These are phyloP conservation scores for Cenopis cana DNA, from an alignment of 2,888 invertebrate genomes.

Conservation along the genomic window DNA sequence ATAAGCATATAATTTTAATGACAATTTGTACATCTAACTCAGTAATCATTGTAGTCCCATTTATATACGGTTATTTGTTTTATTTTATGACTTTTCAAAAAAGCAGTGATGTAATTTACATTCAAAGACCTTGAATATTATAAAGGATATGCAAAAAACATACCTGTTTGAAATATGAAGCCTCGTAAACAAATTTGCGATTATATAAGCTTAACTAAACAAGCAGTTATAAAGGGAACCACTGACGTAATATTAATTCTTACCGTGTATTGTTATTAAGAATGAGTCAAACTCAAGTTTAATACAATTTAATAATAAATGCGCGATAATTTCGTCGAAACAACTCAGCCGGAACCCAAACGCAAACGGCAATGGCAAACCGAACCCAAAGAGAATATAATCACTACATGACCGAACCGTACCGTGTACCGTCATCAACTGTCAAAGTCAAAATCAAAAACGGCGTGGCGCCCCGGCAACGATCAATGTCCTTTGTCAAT, in stretches of 20 bases:
- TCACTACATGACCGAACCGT: too few species aligned
- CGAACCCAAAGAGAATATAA: too few species aligned
- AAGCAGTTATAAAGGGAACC: background rate
- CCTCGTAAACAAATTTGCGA: conserved; percentile 24
- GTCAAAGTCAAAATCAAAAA: conserved; percentile 16
- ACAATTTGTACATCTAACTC: background rate
- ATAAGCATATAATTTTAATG: background rate
- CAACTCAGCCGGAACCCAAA: background rate
- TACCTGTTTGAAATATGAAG: conserved; percentile 27
- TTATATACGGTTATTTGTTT: background rate
- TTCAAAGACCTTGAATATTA: conserved; percentile 33
- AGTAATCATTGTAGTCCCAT: background rate
- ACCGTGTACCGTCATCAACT: conserved; percentile 34
- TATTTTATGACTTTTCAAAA: background rate
- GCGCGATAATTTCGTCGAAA: conserved; percentile 23
- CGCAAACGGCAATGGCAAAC: too few species aligned
- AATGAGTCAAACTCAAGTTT: background rate
- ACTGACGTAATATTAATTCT: background rate
- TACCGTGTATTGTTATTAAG: conserved; percentile 1
- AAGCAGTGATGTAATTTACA: conserved; percentile 39
- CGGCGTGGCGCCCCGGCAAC: too few species aligned
- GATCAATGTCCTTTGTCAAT: too few species aligned
- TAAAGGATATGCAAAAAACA: conserved; percentile 28
- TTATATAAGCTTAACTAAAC: conserved; percentile 36
- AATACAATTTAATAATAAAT: conserved; percentile 7